Evolutionary conservation across 2,888 invertebrate genomes (phyloP).

Genomic region (Mythimna loreyi): DNA sequence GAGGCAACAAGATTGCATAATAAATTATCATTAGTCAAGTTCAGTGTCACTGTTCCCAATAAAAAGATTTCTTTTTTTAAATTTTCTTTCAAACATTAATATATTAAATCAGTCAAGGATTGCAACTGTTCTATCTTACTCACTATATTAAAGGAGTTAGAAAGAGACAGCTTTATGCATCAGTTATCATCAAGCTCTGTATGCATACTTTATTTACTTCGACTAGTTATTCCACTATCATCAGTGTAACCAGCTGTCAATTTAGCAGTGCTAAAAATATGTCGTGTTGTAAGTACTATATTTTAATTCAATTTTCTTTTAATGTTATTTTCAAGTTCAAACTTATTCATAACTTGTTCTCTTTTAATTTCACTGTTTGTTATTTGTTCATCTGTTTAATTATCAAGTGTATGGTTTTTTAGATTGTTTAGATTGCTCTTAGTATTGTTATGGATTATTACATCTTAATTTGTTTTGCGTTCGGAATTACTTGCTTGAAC

Average conservation of each 20-base stretch:
- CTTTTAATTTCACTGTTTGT: not conserved
- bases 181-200: constrained; percentile 48
- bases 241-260: constrained; percentile 47
- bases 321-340: not conserved
- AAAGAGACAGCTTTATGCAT: constrained; percentile 54
- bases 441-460: not conserved
- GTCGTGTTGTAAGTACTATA: constrained; percentile 80
- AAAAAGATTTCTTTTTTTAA: constrained; percentile 23
- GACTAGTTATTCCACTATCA: constrained; percentile 39
- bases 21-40: constrained; percentile 30
- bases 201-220: constrained; percentile 37
- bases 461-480: not conserved
- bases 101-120: constrained; percentile 1
- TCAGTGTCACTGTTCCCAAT: constrained; percentile 11
- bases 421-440: not conserved
- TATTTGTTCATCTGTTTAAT: not conserved
- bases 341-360: not conserved
- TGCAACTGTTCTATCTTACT: constrained; percentile 48
- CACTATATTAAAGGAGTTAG: constrained; percentile 23
- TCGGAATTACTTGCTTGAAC: rapidly evolving
- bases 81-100: not conserved
- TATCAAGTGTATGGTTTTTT: constrained; percentile 23
- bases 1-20: not conserved
- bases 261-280: constrained; percentile 61
- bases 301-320: not conserved